Conservation (phyloP, 2,888 invertebrate species). For the Polydesmus complanatus region DNA sequence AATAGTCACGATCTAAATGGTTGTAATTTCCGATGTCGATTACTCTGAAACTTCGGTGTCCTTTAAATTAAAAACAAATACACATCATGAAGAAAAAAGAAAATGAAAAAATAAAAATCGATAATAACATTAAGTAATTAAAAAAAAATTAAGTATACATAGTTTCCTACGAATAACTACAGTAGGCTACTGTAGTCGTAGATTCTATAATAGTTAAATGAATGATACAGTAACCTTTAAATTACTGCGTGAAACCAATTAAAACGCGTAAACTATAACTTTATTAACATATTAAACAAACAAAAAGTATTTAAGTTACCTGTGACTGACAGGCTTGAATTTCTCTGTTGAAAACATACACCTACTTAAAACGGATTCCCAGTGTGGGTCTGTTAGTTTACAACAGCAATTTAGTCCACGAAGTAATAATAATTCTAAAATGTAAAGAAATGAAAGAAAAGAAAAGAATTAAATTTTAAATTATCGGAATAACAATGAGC, state of each 20-base stretch:
- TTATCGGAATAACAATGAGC: too few species aligned
- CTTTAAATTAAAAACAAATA: conserved; percentile 36
- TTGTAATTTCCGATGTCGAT: conserved; percentile 92
- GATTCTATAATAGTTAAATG: too few species aligned
- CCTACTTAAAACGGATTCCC: conserved; percentile 50
- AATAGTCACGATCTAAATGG: conserved; percentile 91
- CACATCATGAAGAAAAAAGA: too few species aligned
- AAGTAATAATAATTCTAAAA: conserved; percentile 87
- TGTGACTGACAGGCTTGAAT: conserved; percentile 61
- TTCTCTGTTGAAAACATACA: conserved; percentile 82
- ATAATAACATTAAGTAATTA: too few species aligned
- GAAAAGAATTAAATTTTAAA: too few species aligned
- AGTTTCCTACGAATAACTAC: too few species aligned
- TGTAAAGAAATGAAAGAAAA: conserved; percentile 22
- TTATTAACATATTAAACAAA: too few species aligned
- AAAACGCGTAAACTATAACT: too few species aligned
- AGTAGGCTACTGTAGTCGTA: too few species aligned
- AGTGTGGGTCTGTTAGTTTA: conserved; percentile 50
- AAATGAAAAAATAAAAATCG: conserved; percentile 26
- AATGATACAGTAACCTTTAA: too few species aligned
- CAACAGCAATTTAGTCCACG: conserved; percentile 57
- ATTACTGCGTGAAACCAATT: background rate
- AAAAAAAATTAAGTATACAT: too few species aligned
- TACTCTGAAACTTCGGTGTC: conserved; percentile 91
- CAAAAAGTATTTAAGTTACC: conserved; percentile 39